These are phyloP conservation scores for Probaryconus sp. DNA, from an alignment of 1,140 invertebrate genomes.

Conservation along the genomic window DNA sequence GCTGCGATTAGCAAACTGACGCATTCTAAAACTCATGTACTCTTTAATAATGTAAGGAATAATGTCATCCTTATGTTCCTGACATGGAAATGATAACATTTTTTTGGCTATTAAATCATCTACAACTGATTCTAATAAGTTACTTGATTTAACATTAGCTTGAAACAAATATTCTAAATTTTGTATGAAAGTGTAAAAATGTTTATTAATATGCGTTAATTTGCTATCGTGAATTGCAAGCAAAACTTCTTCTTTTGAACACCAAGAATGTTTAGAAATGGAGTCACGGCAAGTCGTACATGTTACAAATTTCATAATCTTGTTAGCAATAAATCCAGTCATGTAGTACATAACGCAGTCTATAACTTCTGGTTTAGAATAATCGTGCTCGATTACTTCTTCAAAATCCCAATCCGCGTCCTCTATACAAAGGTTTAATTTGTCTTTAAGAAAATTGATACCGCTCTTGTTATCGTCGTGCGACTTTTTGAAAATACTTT, in stretches of 20 bases:
- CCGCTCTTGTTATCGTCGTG: not conserved
- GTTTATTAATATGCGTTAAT: too few relatives aligned
- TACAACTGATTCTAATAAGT: too few relatives aligned
- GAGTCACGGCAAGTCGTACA: not conserved
- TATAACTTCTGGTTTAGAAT: not conserved
- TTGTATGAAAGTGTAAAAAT: too few relatives aligned
- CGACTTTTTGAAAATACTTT: not conserved
- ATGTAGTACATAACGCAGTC: constrained; percentile 19
- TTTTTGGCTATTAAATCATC: too few relatives aligned
- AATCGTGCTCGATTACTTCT: constrained; percentile 16
- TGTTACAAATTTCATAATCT: not conserved
- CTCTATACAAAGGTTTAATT: not conserved
- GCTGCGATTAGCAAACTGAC: too few relatives aligned
- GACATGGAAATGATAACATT: too few relatives aligned
- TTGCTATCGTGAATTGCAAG: too few relatives aligned
- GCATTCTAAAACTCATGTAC: too few relatives aligned
- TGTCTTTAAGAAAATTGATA: not conserved
- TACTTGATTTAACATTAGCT: too few relatives aligned
- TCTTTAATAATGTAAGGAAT: too few relatives aligned
- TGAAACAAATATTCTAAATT: too few relatives aligned
- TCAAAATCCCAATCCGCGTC: constrained; percentile 25
- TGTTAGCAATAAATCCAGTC: not conserved
- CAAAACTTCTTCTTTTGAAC: not conserved
- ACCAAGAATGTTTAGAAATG: constrained; percentile 1
- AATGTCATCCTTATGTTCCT: too few relatives aligned